phyloP scores from a whole-genome alignment of 2,113 vertebrate species.

The Pseudopodoces humilis region DNA sequence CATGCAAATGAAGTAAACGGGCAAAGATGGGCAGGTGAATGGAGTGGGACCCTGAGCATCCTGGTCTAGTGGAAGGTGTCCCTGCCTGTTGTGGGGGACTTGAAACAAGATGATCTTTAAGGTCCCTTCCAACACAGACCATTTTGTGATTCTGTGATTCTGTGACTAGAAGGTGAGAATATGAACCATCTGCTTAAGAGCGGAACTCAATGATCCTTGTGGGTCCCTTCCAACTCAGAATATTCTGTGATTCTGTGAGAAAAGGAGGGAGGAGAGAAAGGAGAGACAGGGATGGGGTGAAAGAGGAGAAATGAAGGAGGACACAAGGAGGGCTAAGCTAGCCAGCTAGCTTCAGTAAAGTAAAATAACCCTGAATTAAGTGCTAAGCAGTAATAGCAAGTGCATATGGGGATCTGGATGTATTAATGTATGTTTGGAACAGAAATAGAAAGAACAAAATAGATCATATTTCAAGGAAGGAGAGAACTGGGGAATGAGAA shows the following conservation, averaged over 20 bases:
- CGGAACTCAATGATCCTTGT: not conserved
- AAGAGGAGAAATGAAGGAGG: not conserved
- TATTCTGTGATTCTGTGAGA: not conserved
- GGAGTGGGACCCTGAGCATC: not conserved
- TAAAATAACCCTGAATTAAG: conserved; percentile 10
- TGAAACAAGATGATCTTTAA: not conserved
- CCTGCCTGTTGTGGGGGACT: not conserved
- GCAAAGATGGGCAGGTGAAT: not conserved
- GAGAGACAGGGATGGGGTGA: not conserved
- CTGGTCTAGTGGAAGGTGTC: not conserved
- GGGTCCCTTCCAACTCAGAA: not conserved
- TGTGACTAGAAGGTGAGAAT: not conserved
- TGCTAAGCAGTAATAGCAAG: conserved; percentile 17
- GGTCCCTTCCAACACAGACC: not conserved
- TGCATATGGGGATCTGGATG: not conserved
- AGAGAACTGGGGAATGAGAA: conserved; percentile 66
- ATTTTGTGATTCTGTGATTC: not conserved
- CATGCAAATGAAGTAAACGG: not conserved
- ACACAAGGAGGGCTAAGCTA: not conserved
- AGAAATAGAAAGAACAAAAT: conserved; percentile 60
- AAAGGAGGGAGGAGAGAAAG: not conserved
- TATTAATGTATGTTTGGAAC: conserved; percentile 29
- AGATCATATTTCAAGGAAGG: conserved; percentile 55
- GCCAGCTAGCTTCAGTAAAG: not conserved
- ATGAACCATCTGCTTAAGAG: not conserved